A percentile compares a stretch with the other conserved stretches of the same genome.
Conservation (phyloP, 1,140 invertebrate species). For the Meloidogyne floridensis region DNA sequence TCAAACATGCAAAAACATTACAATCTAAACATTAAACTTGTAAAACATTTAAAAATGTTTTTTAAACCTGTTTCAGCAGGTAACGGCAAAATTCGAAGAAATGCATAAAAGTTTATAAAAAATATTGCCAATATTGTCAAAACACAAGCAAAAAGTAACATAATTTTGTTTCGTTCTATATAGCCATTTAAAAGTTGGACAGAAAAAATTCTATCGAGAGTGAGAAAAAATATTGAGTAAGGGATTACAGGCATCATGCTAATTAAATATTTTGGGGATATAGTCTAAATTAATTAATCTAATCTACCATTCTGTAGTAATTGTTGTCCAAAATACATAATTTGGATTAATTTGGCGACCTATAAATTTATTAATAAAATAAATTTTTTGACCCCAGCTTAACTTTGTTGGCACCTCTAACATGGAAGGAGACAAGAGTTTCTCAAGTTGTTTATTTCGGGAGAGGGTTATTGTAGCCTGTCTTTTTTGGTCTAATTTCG, state of each 20-base stretch:
- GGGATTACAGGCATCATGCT: slow-evolving; percentile 17
- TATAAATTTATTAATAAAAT: not conserved
- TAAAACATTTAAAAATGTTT: not conserved
- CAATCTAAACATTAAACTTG: not conserved
- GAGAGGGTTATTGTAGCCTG: too few relatives aligned
- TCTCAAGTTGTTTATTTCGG: too few relatives aligned
- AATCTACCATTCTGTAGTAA: slow-evolving; percentile 5
- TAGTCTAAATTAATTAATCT: not conserved
- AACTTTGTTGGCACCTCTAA: too few relatives aligned
- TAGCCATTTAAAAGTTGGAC: slow-evolving; percentile 1
- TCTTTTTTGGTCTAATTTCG: too few relatives aligned
- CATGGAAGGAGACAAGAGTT: too few relatives aligned
- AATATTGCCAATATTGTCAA: not conserved
- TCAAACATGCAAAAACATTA: not conserved
- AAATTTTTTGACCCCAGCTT: too few relatives aligned
- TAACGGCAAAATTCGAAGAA: slow-evolving; percentile 3
- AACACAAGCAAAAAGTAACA: not conserved
- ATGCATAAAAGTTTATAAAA: not conserved
- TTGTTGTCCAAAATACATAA: slow-evolving; percentile 2
- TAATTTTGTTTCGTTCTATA: not conserved
- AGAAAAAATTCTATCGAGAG: slow-evolving; percentile 1
- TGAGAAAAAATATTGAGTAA: slow-evolving; percentile 11
- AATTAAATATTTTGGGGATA: not conserved
- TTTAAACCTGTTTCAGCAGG: slow-evolving; percentile 10
- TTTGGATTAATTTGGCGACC: not conserved